phyloP scores from a whole-genome alignment of 2,797 vertebrate species.

The Clamator glandarius region DNA sequence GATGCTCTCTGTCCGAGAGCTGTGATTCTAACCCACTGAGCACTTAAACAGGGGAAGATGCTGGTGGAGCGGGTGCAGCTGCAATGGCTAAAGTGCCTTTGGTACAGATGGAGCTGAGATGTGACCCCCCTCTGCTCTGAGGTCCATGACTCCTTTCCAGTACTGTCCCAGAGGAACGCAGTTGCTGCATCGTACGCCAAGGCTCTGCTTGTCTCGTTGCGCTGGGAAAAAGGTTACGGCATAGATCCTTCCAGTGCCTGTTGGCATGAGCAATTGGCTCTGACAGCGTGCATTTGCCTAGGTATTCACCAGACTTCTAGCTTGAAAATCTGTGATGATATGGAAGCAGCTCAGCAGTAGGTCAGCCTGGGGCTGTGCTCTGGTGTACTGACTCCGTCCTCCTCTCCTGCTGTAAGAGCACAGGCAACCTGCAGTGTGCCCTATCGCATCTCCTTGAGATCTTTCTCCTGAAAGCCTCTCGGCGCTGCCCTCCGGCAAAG shows the following conservation, averaged over 20 bases:
- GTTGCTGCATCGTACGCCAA: not conserved
- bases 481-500: rapidly evolving
- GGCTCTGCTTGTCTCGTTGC: not conserved
- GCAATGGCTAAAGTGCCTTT: not conserved
- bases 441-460: not conserved
- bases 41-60: not conserved
- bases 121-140: not conserved
- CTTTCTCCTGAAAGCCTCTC: not conserved
- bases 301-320: not conserved
- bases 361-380: constrained; percentile 38
- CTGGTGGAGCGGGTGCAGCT: not conserved
- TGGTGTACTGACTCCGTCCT: rapidly evolving
- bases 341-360: not conserved
- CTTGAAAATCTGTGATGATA: not conserved
- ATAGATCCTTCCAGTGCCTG: not conserved
- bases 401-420: not conserved
- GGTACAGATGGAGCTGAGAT: not conserved
- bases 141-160: not conserved
- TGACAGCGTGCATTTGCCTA: constrained; percentile 34
- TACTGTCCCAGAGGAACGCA: not conserved
- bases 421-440: not conserved
- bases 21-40: too few relatives aligned
- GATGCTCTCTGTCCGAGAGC: not conserved
- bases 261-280: constrained; percentile 16
- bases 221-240: not conserved